Evolutionary conservation across 2,888 invertebrate genomes (phyloP).

Genomic region (Ctena decussata): DNA sequence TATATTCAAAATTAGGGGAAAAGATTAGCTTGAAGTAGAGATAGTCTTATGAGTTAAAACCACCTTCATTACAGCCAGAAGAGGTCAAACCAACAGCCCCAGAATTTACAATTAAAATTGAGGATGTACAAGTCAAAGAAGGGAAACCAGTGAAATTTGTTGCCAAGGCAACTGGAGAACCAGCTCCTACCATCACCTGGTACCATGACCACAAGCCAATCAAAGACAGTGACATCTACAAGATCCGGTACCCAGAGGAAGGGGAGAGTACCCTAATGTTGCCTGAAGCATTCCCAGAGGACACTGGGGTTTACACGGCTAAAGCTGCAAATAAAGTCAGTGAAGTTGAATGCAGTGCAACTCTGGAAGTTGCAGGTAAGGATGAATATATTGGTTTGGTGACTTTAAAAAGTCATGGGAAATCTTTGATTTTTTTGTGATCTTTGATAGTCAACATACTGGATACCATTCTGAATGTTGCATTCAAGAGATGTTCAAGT

Average conservation of each 20-base stretch:
- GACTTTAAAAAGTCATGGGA: too few species aligned
- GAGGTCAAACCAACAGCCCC: slow-evolving; percentile 53
- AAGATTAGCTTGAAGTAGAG: too few species aligned
- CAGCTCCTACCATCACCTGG: slow-evolving; percentile 79
- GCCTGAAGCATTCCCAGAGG: slow-evolving; percentile 88
- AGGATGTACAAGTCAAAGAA: slow-evolving; percentile 74
- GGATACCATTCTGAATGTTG: too few species aligned
- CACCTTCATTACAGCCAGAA: slow-evolving; percentile 17
- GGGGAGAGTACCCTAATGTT: slow-evolving; percentile 79
- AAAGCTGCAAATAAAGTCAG: slow-evolving; percentile 92
- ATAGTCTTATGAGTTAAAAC: too few species aligned
- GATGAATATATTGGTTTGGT: too few species aligned
- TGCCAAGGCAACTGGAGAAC: slow-evolving; percentile 80
- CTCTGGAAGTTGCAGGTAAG: slow-evolving; percentile 79
- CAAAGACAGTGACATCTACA: slow-evolving; percentile 91
- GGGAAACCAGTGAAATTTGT: slow-evolving; percentile 81
- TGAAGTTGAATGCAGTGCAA: slow-evolving; percentile 89
- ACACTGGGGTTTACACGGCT: slow-evolving; percentile 93
- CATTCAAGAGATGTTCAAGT: too few species aligned
- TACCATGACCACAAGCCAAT: slow-evolving; percentile 78
- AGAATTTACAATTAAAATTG: slow-evolving; percentile 63
- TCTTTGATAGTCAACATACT: too few species aligned
- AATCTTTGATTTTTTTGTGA: too few species aligned
- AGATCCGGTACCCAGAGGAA: slow-evolving; percentile 75
- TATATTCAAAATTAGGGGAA: too few species aligned